Evolutionary conservation across 2,888 invertebrate genomes (phyloP), one percentile per base, ranked within the genome.

Genomic region (Allolobophora icterica): DNA sequence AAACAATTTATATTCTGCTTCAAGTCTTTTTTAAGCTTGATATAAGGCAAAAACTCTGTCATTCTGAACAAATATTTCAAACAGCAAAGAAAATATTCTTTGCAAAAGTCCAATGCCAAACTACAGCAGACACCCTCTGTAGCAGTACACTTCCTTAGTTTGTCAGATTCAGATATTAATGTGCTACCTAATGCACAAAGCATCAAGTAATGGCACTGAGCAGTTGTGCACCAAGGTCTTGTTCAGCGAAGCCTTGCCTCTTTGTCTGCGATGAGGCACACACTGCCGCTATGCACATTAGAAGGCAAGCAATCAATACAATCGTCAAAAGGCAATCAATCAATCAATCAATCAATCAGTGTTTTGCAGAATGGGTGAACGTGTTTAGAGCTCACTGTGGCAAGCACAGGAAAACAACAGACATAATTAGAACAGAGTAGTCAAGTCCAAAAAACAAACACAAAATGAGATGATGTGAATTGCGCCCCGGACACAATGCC

Each of bases 341-440:
- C 52, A 52, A 1, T 52, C 24, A 71, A 71, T n/a, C 30, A 71
- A 71, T 71, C 71, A 71, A 11, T 6, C 71, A 71, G 1, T n/a
- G 71, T n/a, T n/a, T 71, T 71, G n/a, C 30, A 71, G 30, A 71
- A n/a, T 71, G 30, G 71, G 30, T 71, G 71, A 52, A 52, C 24
- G 24, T 24, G 17, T 52, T 15, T 52, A 52, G 24, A 30, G 19
- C n/a, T 71, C n/a, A n/a, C 11, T 71, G 71, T 71, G 71, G 71
- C 71, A 71, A 71, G 71, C 71, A 71, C 71, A 71, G 71, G 71
- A 71, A 71, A 71, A 71, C 71, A n/a, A 71, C 71, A 71, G n/a
- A 30, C 30, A n/a, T 71, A n/a, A n/a, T n/a, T n/a, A 71, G 71
- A 71, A 71, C 71, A 71, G 30, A 71, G 71, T 17, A 71, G 71